Base-by-base conservation (phyloP, 1,140 invertebrate species). In the Conus betulinus region DNA sequence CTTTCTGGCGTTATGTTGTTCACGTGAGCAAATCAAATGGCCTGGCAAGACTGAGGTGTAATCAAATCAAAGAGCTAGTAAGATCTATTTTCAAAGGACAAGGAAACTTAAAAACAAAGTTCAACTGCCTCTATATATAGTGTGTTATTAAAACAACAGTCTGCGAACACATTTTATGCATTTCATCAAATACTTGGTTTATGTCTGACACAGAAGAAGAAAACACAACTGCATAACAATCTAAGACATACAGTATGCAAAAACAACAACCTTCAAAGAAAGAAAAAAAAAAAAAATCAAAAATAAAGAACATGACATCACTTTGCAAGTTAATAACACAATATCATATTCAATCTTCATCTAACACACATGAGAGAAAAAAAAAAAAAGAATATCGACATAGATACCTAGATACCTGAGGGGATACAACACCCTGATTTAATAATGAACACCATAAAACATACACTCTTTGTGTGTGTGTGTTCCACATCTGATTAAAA, bases 1-100 rank as follows among this genome's bases (percentile, higher is more conserved):
- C 57, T 84, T 84, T 84, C 53, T 67, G 53, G 55, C 53, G 57
- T 84, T 84, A 83, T 51, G 82, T 25, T 84, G 23, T 60, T 84
- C 57, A 84, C 4, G 53, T 84, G 57, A 84, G 82, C 53, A 63
- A 67, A 84, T 60, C 82, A 84, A 84, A 81, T 84, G 20, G 57
- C 20, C 27, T 84, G 82, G 82, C 82, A 84, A 84, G 82, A 84
- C 82, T 63, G 53, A 84, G 27, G 51, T 84, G 55, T 10, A 63
- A 84, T 83, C 53, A 60, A 84, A 60, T 63, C 53, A 84, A 84
- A 71, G 23, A 20, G 7, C 67, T 71, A 71, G 10, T 63, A 78
- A 39, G 17, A 51, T 78, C 25, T 27, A 78, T 27, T 83, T 27
- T 52, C 39, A 83, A 23, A 83, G 17, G 52, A 23, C 23, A n/a